These are phyloP conservation scores for Carduelis carduelis DNA, from an alignment of 2,797 vertebrate genomes.

Conservation along the genomic window DNA sequence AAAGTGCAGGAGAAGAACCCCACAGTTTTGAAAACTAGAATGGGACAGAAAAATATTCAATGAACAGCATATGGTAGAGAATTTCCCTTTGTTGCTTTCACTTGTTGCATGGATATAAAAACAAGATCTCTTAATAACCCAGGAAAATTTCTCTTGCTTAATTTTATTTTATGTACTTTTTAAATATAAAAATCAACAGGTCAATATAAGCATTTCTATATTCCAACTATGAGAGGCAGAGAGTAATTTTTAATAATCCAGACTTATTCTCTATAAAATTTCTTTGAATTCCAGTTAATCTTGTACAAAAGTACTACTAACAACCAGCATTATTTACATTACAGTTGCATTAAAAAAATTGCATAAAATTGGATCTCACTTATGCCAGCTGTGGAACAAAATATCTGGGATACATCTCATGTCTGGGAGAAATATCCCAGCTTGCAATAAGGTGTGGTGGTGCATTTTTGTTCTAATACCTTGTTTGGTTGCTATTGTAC, in stretches of 20 bases:
- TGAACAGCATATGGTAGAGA: fast-evolving
- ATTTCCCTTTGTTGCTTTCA: background rate
- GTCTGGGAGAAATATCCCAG: background rate
- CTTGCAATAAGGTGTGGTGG: background rate
- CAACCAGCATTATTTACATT: background rate
- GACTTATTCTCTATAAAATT: background rate
- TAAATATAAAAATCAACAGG: background rate
- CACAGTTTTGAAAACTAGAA: background rate
- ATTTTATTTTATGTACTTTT: background rate
- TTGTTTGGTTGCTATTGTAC: background rate
- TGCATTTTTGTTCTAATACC: background rate
- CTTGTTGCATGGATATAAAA: background rate
- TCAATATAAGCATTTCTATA: background rate
- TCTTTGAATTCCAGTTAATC: background rate
- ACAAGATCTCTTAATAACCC: background rate
- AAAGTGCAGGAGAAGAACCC: background rate
- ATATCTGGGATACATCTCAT: background rate
- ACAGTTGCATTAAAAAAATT: background rate
- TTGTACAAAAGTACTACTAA: background rate
- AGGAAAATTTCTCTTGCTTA: background rate
- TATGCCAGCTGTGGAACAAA: background rate
- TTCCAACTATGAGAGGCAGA: background rate
- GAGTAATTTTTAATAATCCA: background rate
- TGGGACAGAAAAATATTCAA: background rate
- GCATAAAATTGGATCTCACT: background rate